Evolutionary conservation across 1,140 invertebrate species (phyloP).

Genomic region (Ostrea edulis): DNA sequence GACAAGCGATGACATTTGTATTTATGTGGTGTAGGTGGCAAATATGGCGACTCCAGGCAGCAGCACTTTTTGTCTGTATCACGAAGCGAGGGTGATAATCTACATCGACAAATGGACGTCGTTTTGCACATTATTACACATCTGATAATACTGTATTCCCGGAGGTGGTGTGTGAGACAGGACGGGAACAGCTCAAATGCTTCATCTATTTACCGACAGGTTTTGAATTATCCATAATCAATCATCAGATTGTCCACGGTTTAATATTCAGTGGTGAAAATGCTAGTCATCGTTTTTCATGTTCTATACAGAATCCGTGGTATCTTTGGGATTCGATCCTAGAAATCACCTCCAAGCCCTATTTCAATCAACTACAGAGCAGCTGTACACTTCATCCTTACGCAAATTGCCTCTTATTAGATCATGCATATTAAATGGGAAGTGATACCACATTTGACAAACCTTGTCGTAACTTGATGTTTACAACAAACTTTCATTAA

Average conservation of each 20-base stretch:
- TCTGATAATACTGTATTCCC: not conserved
- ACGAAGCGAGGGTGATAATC: not conserved
- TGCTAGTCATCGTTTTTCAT: no score
- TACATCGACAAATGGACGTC: not conserved
- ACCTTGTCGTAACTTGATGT: no score
- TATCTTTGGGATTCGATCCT: no score
- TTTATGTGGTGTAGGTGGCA: not conserved
- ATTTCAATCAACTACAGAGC: no score
- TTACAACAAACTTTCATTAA: no score
- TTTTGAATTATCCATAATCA: not conserved
- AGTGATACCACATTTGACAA: no score
- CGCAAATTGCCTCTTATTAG: no score
- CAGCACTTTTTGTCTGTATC: not conserved
- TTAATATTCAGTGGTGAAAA: no score
- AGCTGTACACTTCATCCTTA: no score
- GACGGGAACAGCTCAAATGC: not conserved
- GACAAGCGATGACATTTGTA: not conserved
- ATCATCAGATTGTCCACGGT: not conserved
- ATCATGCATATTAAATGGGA: no score
- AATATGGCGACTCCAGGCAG: not conserved
- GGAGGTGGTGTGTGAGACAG: not conserved
- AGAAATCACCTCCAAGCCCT: no score
- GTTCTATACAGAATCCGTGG: no score
- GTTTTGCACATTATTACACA: constrained; percentile 20
- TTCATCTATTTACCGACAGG: not conserved